Evolutionary conservation across 2,797 vertebrate genomes (phyloP).

Genomic region (Gallirallus australis): DNA sequence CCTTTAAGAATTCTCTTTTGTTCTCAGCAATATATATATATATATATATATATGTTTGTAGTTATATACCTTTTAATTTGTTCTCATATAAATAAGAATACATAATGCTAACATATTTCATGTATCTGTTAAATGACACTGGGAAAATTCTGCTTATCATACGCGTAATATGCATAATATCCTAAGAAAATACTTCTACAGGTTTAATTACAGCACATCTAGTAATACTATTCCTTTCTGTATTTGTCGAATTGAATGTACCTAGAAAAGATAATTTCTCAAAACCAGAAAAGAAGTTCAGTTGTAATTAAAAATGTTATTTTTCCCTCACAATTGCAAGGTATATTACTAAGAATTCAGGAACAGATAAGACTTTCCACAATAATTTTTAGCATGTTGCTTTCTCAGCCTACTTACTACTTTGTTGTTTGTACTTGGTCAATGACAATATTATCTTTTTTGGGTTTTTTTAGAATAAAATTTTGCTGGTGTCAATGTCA

Average conservation of each 20-base stretch:
- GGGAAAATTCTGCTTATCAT: background rate
- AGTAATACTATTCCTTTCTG: background rate
- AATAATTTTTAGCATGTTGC: background rate
- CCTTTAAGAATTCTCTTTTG: background rate
- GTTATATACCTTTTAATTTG: background rate
- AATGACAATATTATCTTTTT: background rate
- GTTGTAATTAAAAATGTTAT: background rate
- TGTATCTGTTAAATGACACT: background rate
- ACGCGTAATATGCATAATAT: background rate
- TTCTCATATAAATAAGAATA: background rate
- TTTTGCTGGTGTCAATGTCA: background rate
- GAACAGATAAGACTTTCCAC: background rate
- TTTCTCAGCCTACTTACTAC: background rate
- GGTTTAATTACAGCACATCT: background rate
- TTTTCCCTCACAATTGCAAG: background rate
- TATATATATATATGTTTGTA: background rate
- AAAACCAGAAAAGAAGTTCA: background rate
- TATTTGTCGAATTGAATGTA: background rate
- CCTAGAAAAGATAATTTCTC: background rate
- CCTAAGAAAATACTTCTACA: background rate
- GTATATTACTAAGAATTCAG: background rate
- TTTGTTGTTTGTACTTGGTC: background rate
- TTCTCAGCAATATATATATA: background rate
- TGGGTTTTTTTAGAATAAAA: background rate
- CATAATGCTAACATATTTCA: background rate